Evolutionary conservation across 2,113 vertebrate species (phyloP).

Genomic region (Syrrhaptes paradoxus): DNA sequence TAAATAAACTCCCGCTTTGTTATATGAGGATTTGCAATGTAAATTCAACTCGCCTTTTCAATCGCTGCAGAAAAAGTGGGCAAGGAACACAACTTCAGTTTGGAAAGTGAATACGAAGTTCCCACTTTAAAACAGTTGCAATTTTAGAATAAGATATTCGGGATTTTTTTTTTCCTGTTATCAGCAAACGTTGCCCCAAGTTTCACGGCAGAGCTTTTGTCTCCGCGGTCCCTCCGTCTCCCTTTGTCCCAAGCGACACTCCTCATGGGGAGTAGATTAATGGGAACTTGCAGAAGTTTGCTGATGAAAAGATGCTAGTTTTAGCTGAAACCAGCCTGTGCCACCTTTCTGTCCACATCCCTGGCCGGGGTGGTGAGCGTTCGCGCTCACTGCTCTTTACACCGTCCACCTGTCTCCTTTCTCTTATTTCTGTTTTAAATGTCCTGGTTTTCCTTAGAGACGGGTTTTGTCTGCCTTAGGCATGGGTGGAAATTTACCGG

Average conservation of each 20-base stretch:
- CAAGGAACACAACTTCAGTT: neutral
- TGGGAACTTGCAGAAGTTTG: neutral
- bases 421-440: neutral
- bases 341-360: neutral
- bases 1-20: slow-evolving; percentile 17
- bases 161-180: fast-evolving
- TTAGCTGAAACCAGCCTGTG: neutral
- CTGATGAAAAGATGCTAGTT: neutral
- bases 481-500: neutral
- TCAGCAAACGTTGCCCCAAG: neutral
- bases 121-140: neutral
- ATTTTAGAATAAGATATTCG: neutral
- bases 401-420: slow-evolving; percentile 4
- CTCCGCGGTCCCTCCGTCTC: neutral
- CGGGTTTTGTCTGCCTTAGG: neutral
- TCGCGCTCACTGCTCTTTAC: neutral
- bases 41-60: neutral
- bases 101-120: neutral
- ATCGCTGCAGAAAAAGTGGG: neutral
- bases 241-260: slow-evolving; percentile 33
- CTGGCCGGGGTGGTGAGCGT: neutral
- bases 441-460: neutral
- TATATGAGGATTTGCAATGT: neutral
- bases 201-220: slow-evolving; percentile 49
- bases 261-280: slow-evolving; percentile 26